A percentile compares a stretch with the other conserved stretches of the same genome.
Conservation (phyloP, 2,888 invertebrate species). For the Villa cingulata region DNA sequence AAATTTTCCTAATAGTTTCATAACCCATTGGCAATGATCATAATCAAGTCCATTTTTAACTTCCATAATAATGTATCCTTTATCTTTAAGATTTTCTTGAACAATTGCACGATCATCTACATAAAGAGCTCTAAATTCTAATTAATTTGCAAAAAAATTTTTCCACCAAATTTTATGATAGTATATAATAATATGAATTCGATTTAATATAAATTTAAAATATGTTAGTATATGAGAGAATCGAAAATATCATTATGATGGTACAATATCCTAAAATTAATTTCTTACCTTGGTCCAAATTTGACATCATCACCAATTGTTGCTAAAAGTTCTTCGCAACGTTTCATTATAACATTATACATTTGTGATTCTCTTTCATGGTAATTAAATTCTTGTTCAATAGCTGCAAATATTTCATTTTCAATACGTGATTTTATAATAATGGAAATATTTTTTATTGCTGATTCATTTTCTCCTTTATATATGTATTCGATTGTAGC, state of each 20-base stretch:
- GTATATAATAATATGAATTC: background rate
- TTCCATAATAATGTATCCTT: constrained; percentile 38
- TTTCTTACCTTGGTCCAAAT: constrained; percentile 22
- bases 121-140: constrained; percentile 18
- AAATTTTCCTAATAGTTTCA: constrained; percentile 39
- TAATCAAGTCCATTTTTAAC: constrained; percentile 38
- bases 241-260: background rate
- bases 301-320: constrained; percentile 18
- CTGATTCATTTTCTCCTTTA: constrained; percentile 5
- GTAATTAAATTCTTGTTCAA: constrained; percentile 22
- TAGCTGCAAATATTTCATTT: constrained; percentile 18
- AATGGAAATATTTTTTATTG: constrained; percentile 13
- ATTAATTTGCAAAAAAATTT: background rate
- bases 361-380: constrained; percentile 21
- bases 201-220: background rate
- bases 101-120: constrained; percentile 25
- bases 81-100: constrained; percentile 39
- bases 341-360: constrained; percentile 19
- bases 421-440: constrained; percentile 22
- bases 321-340: constrained; percentile 16
- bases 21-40: constrained; percentile 35
- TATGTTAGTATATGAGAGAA: background rate
- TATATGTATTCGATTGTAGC: constrained; percentile 16
- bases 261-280: background rate
- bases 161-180: no score